Conservation (phyloP, 2,113 vertebrate species). For the Hippocampus guttulatus region DNA sequence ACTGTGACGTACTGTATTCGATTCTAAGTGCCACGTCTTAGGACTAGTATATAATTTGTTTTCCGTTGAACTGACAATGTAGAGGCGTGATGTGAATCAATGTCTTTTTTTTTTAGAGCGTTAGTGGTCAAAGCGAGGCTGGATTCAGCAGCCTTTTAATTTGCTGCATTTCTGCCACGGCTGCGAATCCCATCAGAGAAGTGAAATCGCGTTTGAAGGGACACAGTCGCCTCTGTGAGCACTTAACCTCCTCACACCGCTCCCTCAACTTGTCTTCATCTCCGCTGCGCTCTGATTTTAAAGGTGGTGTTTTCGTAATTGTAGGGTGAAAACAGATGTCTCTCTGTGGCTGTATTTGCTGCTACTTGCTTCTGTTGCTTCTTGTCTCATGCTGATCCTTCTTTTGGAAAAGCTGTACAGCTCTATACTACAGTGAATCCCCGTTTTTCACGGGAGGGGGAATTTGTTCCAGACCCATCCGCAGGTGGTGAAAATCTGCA, state of each 20-base stretch:
- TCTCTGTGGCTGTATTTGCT: slow-evolving; percentile 14
- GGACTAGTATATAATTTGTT: neutral
- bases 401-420: neutral
- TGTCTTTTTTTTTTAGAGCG: neutral
- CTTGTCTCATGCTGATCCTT: neutral
- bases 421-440: neutral
- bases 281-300: neutral
- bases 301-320: slow-evolving; percentile 27
- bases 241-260: neutral
- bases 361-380: neutral
- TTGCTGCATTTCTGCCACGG: neutral
- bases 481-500: too few relatives aligned
- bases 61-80: neutral
- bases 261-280: neutral
- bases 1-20: neutral
- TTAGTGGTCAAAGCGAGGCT: neutral
- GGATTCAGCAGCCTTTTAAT: neutral
- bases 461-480: too few relatives aligned
- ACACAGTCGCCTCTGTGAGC: neutral
- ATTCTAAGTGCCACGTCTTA: neutral
- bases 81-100: neutral
- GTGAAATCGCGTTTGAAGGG: neutral
- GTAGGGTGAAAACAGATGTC: slow-evolving; percentile 32
- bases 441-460: neutral
- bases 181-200: neutral